A percentile compares a stretch with the other conserved stretches of the same genome.
These are phyloP conservation scores for Keiferia lycopersicella DNA, from an alignment of 2,888 invertebrate genomes.

Conservation along the genomic window DNA sequence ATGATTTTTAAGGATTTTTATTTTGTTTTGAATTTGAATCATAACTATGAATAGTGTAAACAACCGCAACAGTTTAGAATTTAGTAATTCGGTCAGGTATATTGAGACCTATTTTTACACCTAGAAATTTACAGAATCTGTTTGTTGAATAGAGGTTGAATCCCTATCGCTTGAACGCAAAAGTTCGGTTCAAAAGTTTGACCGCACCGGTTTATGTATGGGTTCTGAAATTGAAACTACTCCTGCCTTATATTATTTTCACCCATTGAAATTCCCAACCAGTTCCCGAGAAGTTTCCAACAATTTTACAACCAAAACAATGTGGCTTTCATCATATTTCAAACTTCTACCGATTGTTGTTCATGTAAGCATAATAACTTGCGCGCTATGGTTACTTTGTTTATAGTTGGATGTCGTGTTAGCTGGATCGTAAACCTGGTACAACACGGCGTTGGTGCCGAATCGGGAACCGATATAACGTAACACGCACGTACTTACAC, in stretches of 20 bases:
- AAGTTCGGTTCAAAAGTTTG: not conserved
- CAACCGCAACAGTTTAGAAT: no score
- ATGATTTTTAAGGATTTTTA: no score
- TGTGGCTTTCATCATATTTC: slow-evolving; percentile 19
- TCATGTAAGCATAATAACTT: slow-evolving; percentile 21
- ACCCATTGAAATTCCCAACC: slow-evolving; percentile 1
- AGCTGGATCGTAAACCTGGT: slow-evolving; percentile 25
- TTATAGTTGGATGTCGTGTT: slow-evolving; percentile 31
- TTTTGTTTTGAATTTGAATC: no score
- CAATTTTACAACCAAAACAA: slow-evolving; percentile 6
- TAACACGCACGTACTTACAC: slow-evolving; percentile 26
- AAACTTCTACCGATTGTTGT: slow-evolving; percentile 19
- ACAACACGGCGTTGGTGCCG: slow-evolving; percentile 19
- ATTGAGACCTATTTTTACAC: no score
- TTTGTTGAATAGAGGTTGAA: no score
- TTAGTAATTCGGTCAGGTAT: no score
- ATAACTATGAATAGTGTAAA: no score
- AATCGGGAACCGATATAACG: slow-evolving; percentile 23
- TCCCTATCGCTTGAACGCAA: no score
- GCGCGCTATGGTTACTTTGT: slow-evolving; percentile 23
- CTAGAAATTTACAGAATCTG: no score
- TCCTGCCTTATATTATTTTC: not conserved
- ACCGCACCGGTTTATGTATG: not conserved
- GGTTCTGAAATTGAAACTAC: not conserved
- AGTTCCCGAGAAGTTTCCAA: not conserved